Base-by-base conservation (phyloP, 35 echinoderm and acorn worm genomes). In the Holothuria glaberrima region DNA sequence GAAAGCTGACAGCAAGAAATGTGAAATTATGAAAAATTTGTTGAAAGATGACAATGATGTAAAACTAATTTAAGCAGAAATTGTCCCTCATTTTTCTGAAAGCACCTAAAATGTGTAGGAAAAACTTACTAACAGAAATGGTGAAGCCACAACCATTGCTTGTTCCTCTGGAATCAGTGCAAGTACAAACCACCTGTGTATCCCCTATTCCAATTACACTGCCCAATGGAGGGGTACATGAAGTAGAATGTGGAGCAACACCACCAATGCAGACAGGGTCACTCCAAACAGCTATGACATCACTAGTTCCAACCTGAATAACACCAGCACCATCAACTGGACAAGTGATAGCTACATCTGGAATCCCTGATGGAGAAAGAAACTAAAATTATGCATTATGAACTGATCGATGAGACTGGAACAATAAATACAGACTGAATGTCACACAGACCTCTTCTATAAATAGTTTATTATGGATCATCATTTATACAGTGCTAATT, bases 41-140 rank as follows among this genome's bases (percentile, higher is more conserved):
- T n/a, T n/a, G n/a, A n/a, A n/a, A n/a, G n/a, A n/a, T n/a, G n/a
- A n/a, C n/a, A n/a, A n/a, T n/a, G n/a, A n/a, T n/a, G n/a, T n/a
- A n/a, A n/a, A n/a, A n/a, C n/a, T n/a, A n/a, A n/a, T n/a, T n/a
- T n/a, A n/a, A n/a, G n/a, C n/a, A n/a, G n/a, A n/a, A n/a, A n/a
- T n/a, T n/a, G n/a, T n/a, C n/a, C n/a, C n/a, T n/a, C n/a, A n/a
- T n/a, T n/a, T n/a, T n/a, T n/a, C n/a, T n/a, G n/a, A n/a, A n/a
- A 41, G 36, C 36, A 41, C 36, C 2, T 2, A 7, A 4, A 41
- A 41, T 41, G 36, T 19, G 29, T 6, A 34, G 19, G 14, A 9
- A 45, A 77, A 17, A 77, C 29, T n/a, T 62, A 83, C 80, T 52
- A 26, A 54, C 80, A 32, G 80, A 54, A 29, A 83, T 13, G 12